Conservation (phyloP, 2,888 invertebrate species). For the Oconnorella tubifera region DNA sequence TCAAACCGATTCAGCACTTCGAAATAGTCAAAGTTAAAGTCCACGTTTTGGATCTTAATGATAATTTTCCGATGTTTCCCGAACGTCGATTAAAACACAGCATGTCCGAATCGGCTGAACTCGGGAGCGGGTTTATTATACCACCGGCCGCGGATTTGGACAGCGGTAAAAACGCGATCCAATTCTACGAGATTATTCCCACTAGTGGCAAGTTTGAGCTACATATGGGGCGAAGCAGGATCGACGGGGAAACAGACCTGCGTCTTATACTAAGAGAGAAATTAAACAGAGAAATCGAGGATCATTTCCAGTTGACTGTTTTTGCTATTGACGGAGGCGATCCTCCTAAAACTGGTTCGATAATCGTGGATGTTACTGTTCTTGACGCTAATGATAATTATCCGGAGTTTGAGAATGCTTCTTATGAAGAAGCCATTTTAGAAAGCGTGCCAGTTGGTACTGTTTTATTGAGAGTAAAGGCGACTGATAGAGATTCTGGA, state of each 20-base stretch:
- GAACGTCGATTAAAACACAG: constrained; percentile 21
- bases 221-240: constrained; percentile 1
- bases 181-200: constrained; percentile 24
- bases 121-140: constrained; percentile 28
- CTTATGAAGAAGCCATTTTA: constrained; percentile 29
- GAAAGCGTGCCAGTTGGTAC: constrained; percentile 28
- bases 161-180: constrained; percentile 20
- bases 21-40: constrained; percentile 31
- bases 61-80: constrained; percentile 34
- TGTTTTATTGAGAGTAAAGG: constrained; percentile 27
- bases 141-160: constrained; percentile 33
- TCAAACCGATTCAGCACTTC: constrained; percentile 29
- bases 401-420: constrained; percentile 33
- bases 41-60: constrained; percentile 33
- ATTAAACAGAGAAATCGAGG: constrained; percentile 33
- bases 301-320: constrained; percentile 26
- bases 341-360: constrained; percentile 29
- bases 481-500: constrained; percentile 34
- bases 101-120: constrained; percentile 30
- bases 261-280: constrained; percentile 27
- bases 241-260: constrained; percentile 31
- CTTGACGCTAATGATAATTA: constrained; percentile 35
- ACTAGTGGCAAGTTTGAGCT: constrained; percentile 14
- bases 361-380: constrained; percentile 28
- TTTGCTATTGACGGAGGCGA: constrained; percentile 33